Evolutionary conservation across 2,797 vertebrate species (phyloP), one percentile per base, ranked within the genome.

Genomic region (Cheirogaleus major): DNA sequence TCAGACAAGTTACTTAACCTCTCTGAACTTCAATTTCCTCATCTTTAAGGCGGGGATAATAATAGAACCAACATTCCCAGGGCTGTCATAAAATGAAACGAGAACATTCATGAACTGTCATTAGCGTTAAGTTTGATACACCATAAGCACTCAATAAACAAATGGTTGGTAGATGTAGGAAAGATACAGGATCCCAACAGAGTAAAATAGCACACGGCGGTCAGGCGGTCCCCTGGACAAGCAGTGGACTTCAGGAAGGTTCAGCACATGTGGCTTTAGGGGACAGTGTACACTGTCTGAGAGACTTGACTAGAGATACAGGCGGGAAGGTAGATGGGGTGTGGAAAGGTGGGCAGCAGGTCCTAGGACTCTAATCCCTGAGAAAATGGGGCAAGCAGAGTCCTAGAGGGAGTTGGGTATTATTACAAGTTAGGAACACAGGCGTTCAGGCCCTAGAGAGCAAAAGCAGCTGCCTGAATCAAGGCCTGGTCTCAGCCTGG

Each of bases 1-100:
- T 57, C 50, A 80, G 43, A 57, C 35, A 86, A 82, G 50, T 93
- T 76, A 85, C 20, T 81, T 94, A 90, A 59, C 81, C 81, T 91
- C 93, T 84, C 65, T 84, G 80, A 92, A 94, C 81, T 93, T 90
- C 72, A 80, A 65, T 65, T 70, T 88, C 91, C 41, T 80, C 76
- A n/a, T 85, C 94, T 75, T 85, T 57, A 93, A 96, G 73, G 61
- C 73, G 52, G 63, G 9, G 48, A 15, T 86, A 81, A 94, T 72
- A 92, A 96, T 73, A 97, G 73, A 85, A 75, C 23, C 48, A 69
- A 38, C 63, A 55, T 50, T 15, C 50, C 20, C 6, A 83, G 17
- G 73, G 72, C 72, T 85, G 93, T 75, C n/a, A 8, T 10, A 43
- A 89, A 91, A 83, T 85, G 63, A 87, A 41, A 27, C 27, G n/a